These are phyloP conservation scores for Anoplius nigerrimus DNA, from an alignment of 2,888 invertebrate genomes.

Conservation along the genomic window DNA sequence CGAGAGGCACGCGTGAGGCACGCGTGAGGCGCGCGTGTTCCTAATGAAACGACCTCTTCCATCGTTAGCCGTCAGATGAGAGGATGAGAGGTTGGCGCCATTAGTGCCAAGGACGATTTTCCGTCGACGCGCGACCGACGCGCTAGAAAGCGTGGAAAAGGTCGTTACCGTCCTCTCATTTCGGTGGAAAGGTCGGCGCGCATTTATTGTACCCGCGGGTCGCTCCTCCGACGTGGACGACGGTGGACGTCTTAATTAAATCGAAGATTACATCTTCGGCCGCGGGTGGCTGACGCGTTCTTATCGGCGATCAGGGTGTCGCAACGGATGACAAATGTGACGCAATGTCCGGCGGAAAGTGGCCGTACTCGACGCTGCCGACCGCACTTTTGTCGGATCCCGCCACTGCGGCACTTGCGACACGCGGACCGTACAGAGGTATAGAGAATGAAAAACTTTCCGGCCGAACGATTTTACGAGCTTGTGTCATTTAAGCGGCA, in stretches of 20 bases:
- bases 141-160: slow-evolving; percentile 1
- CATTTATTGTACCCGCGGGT: slow-evolving; percentile 2
- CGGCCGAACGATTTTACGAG: too few species aligned
- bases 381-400: too few species aligned
- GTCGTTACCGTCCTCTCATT: background rate
- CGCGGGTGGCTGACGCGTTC: background rate
- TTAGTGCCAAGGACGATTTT: slow-evolving; percentile 12
- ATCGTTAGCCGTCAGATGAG: background rate
- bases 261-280: slow-evolving; percentile 29
- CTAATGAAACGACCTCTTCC: background rate
- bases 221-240: background rate
- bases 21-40: background rate
- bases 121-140: background rate
- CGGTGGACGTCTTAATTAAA: slow-evolving; percentile 27
- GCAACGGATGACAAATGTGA: too few species aligned
- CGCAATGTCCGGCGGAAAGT: too few species aligned
- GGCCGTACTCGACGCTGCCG: too few species aligned
- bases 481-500: too few species aligned
- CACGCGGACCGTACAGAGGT: too few species aligned
- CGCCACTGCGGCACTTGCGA: too few species aligned
- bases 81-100: background rate
- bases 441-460: too few species aligned
- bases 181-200: slow-evolving; percentile 2
- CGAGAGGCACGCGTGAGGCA: too few species aligned
- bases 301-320: background rate